A percentile compares a stretch with the other conserved stretches of the same genome.
Conservation (phyloP, 2,888 invertebrate genomes). For the Trichacis sp. region DNA sequence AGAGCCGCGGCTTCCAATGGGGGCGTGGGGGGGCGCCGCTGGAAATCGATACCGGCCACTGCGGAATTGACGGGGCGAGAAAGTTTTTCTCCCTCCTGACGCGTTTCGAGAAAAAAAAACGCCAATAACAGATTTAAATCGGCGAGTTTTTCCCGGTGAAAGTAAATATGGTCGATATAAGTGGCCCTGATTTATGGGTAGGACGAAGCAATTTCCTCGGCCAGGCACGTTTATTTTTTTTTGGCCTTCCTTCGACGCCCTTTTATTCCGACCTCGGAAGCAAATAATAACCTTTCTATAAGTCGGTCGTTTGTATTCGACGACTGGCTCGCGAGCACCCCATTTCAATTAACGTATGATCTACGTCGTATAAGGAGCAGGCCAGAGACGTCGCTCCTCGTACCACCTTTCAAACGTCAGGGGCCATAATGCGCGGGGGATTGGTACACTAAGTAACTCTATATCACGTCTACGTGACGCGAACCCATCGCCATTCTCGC, state of each 20-base stretch:
- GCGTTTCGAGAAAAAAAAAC: no score
- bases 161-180: neutral
- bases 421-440: slow-evolving; percentile 61
- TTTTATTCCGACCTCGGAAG: slow-evolving; percentile 42
- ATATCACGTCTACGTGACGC: slow-evolving; percentile 68
- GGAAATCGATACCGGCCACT: slow-evolving; percentile 40
- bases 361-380: slow-evolving; percentile 65
- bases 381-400: slow-evolving; percentile 38
- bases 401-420: slow-evolving; percentile 62
- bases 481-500: slow-evolving; percentile 41
- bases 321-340: slow-evolving; percentile 62
- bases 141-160: no score
- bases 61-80: slow-evolving; percentile 10
- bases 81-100: no score
- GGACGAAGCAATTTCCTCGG: slow-evolving; percentile 58
- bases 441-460: slow-evolving; percentile 67
- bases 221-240: slow-evolving; percentile 40
- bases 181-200: slow-evolving; percentile 5
- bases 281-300: slow-evolving; percentile 69
- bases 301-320: slow-evolving; percentile 69
- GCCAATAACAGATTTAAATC: no score
- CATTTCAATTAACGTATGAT: slow-evolving; percentile 70
- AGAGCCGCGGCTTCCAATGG: slow-evolving; percentile 26
- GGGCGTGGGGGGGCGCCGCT: slow-evolving; percentile 11
- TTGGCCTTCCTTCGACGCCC: slow-evolving; percentile 29